phyloP scores from a whole-genome alignment of 2,113 vertebrate genomes.

The Malurus cyaneus region DNA sequence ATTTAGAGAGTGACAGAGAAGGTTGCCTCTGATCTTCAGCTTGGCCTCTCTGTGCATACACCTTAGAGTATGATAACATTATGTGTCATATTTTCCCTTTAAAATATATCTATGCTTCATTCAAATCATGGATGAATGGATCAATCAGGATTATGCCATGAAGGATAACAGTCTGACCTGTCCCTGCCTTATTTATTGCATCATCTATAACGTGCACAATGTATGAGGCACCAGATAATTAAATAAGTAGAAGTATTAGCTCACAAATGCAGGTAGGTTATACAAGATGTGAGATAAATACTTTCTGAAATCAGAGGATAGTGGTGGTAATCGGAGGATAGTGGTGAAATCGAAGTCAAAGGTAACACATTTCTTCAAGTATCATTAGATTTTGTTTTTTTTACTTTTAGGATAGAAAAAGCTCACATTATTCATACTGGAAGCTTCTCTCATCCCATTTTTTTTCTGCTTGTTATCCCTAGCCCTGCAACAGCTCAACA shows the following conservation, averaged over 20 bases:
- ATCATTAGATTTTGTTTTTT: not conserved
- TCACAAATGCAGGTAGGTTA: not conserved
- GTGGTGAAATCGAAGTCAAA: not conserved
- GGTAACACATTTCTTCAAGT: not conserved
- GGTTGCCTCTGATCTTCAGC: not conserved
- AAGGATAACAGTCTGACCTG: not conserved
- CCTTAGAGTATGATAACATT: not conserved
- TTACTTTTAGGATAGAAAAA: not conserved
- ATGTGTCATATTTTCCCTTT: not conserved
- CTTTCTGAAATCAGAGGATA: not conserved
- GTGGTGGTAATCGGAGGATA: too few species aligned
- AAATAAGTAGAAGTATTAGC: not conserved
- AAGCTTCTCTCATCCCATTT: not conserved
- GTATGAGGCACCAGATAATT: not conserved
- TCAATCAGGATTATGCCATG: not conserved
- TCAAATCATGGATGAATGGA: not conserved
- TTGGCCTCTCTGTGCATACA: not conserved
- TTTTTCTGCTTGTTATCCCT: not conserved
- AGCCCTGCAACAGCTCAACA: not conserved
- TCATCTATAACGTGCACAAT: not conserved
- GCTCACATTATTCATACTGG: not conserved
- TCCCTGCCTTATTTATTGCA: not conserved
- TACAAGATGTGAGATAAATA: accelerated
- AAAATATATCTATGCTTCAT: not conserved
- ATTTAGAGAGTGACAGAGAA: not conserved